Base-by-base conservation (phyloP, 1,140 invertebrate genomes). In the Drosophila tristis region DNA sequence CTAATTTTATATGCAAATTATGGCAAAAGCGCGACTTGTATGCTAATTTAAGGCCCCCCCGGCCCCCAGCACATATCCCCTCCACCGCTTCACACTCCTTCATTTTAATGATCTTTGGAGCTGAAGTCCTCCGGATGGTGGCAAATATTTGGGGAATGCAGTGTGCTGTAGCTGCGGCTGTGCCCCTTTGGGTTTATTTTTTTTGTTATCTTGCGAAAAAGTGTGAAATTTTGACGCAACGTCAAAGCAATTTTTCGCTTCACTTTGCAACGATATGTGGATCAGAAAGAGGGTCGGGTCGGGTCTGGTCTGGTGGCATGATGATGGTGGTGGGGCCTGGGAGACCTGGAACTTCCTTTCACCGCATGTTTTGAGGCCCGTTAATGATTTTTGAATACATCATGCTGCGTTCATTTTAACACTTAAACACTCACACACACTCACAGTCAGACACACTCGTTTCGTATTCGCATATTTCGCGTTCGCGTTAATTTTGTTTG, bases 1-100 rank as follows among this genome's bases (percentile, higher is more conserved):
- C 84, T 87, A 87, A 87, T 87, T 87, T 87, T 87, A 87, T 87
- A 87, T 87, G 84, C 84, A 87, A 87, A 87, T 87, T 79, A 84
- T 89, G 84, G 84, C 84, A 89, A 89, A 85, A 89, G 79, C 85
- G 75, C 84, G 80, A 77, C 79, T 89, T 87, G 84, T 87, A 87
- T 89, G 84, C 84, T 87, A 87, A 87, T 87, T 87, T 87, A 56
- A 44, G 61, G 61, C 62, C 62, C 72, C 31, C 45, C 8, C 29
- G 29, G 29, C 6, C 29, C 29, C 29, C 6, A 47, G 48, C 8
- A 20, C 13, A 0, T 23, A 16, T 49, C 23, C 31, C 25, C 57
- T 50, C 51, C 58, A 35, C 23, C 25, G 29, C 39, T 61, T 79
- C 56, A 50, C 50, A 60, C 54, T 60, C 50, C 51, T 53, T 82